Percentiles rank a stretch among this genome's conserved stretches.
Evolutionary conservation across 2,113 vertebrate genomes (phyloP).

Genomic region (Nycticebus coucang): DNA sequence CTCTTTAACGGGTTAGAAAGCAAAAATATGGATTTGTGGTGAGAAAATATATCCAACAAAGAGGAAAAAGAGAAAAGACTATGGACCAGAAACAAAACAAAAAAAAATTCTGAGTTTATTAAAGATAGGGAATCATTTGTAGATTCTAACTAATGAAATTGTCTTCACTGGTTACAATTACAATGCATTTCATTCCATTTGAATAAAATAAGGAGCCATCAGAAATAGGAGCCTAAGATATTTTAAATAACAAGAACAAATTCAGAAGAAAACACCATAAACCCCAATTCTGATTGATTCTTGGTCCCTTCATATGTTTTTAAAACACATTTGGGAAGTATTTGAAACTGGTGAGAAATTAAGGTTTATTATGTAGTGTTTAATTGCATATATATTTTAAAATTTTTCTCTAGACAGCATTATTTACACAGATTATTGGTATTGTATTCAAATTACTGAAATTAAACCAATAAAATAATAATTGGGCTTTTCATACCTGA

Average conservation of each 20-base stretch:
- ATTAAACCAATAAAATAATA: neutral
- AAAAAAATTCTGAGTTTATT: neutral
- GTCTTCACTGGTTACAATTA: neutral
- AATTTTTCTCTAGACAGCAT: neutral
- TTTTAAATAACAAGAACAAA: neutral
- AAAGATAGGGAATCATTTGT: neutral
- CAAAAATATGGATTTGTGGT: neutral
- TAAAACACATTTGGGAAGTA: neutral
- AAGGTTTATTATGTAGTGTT: neutral
- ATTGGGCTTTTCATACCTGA: neutral
- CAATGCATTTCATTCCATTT: neutral
- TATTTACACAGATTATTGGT: neutral
- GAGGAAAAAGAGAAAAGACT: neutral
- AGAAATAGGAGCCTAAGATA: neutral
- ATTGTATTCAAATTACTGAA: constrained; percentile 4
- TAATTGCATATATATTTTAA: neutral
- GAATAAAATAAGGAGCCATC: neutral
- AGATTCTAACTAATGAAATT: neutral
- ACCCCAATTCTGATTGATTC: neutral
- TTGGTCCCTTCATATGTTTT: neutral
- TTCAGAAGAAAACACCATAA: neutral
- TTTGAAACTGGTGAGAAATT: neutral
- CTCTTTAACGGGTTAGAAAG: neutral
- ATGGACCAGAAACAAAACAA: constrained; percentile 14
- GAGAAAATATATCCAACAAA: neutral